These are phyloP conservation scores for Palythoa heliodiscus DNA, from an alignment of 92 coral and sea anemone genomes.

Conservation along the genomic window DNA sequence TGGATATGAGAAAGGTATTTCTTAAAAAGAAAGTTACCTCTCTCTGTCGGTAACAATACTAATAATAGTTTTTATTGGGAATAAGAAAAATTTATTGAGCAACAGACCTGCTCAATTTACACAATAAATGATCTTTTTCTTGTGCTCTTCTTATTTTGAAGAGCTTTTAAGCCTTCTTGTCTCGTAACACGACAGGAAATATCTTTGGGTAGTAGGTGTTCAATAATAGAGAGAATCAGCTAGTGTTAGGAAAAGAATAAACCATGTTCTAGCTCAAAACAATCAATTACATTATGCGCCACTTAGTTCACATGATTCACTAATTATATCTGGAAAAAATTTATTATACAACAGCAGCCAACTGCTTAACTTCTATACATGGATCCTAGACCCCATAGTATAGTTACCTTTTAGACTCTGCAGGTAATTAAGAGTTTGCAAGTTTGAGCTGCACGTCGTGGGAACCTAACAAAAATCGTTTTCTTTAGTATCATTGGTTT, in stretches of 20 bases:
- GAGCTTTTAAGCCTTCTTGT: slow-evolving; percentile 29
- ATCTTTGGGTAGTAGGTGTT: slow-evolving; percentile 51
- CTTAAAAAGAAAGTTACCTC: slow-evolving; percentile 42
- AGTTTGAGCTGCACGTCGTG: background rate
- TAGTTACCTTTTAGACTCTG: background rate
- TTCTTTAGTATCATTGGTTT: too few species aligned
- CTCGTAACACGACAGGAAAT: slow-evolving; percentile 36
- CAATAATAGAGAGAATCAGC: background rate
- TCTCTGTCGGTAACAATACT: slow-evolving; percentile 60
- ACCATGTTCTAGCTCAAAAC: background rate
- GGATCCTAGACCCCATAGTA: background rate
- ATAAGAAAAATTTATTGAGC: too few species aligned
- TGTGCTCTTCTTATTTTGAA: slow-evolving; percentile 48
- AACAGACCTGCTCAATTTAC: too few species aligned
- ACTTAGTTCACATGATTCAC: background rate
- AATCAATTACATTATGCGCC: background rate
- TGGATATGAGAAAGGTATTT: background rate
- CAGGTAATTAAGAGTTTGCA: background rate
- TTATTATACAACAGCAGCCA: background rate
- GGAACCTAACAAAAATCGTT: background rate
- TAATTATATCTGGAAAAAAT: background rate
- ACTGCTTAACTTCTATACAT: slow-evolving; percentile 2
- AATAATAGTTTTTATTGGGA: too few species aligned
- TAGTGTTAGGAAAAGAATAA: slow-evolving; percentile 26
- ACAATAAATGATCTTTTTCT: too few species aligned